Evolutionary conservation across 2,888 invertebrate genomes (phyloP).

Genomic region (Malthinus flaveolus): DNA sequence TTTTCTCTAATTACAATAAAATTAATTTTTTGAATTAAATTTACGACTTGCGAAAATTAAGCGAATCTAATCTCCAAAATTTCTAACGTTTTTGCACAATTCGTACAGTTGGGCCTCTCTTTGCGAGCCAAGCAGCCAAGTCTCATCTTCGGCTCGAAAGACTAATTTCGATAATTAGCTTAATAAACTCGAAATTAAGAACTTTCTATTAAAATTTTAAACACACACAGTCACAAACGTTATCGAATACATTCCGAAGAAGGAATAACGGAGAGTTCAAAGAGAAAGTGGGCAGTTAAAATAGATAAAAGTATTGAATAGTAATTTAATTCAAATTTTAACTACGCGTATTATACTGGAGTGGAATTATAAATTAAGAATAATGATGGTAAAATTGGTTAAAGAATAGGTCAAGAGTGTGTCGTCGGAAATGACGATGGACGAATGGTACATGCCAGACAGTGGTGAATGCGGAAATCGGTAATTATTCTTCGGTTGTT

Average conservation of each 20-base stretch:
- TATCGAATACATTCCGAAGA: slow-evolving; percentile 11
- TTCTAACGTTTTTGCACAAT: no score
- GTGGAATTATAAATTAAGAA: slow-evolving; percentile 16
- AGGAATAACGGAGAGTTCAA: slow-evolving; percentile 14
- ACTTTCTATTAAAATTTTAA: slow-evolving; percentile 4
- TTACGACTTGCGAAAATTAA: slow-evolving; percentile 1
- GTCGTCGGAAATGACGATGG: slow-evolving; percentile 21
- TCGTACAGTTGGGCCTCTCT: no score
- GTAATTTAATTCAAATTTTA: slow-evolving; percentile 12
- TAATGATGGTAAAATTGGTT: not conserved
- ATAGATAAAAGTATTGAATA: slow-evolving; percentile 17
- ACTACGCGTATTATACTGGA: slow-evolving; percentile 10
- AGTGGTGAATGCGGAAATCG: slow-evolving; percentile 23
- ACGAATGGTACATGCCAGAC: slow-evolving; percentile 10
- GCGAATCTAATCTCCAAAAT: not conserved
- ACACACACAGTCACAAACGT: slow-evolving; percentile 1
- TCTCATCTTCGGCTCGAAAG: no score
- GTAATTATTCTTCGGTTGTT: slow-evolving; percentile 20
- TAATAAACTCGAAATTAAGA: not conserved
- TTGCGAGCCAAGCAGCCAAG: no score
- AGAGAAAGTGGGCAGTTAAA: slow-evolving; percentile 19
- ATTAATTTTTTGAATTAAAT: not conserved
- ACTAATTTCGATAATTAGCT: not conserved
- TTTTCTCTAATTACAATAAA: not conserved
- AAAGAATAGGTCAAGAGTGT: slow-evolving; percentile 24